Percentiles rank a stretch among this genome's conserved stretches.
phyloP scores from a whole-genome alignment of 92 coral and sea anemone genomes.

The Plumapathes pennacea region DNA sequence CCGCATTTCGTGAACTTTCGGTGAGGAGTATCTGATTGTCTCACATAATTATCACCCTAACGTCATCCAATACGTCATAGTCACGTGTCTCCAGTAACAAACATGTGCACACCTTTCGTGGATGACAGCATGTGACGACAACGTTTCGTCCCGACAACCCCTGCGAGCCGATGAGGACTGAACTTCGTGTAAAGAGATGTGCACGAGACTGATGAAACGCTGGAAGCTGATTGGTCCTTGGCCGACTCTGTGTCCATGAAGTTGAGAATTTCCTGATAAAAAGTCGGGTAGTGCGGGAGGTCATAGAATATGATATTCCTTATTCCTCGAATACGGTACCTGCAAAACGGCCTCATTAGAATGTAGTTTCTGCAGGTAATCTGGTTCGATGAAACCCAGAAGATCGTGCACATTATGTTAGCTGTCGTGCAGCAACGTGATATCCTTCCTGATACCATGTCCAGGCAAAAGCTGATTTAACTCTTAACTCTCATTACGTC shows the following conservation, averaged over 20 bases:
- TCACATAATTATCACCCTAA: too few species aligned
- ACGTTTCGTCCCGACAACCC: constrained; percentile 79
- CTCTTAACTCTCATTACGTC: neutral
- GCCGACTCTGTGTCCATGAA: constrained; percentile 57
- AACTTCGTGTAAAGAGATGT: constrained; percentile 76
- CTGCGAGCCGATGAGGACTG: constrained; percentile 62
- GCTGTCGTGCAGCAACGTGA: too few species aligned
- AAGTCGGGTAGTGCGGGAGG: constrained; percentile 85
- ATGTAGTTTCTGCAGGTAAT: too few species aligned
- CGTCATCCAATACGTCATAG: too few species aligned
- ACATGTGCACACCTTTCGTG: constrained; percentile 76
- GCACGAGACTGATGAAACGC: constrained; percentile 59
- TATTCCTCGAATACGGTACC: constrained; percentile 94
- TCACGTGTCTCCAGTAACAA: constrained; percentile 91
- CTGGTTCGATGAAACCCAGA: too few species aligned
- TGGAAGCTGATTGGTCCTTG: constrained; percentile 22
- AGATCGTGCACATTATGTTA: too few species aligned
- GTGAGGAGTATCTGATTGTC: too few species aligned
- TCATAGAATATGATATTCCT: constrained; percentile 89
- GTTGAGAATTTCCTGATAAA: constrained; percentile 90
- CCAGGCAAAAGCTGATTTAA: neutral
- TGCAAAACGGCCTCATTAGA: constrained; percentile 13
- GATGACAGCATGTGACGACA: constrained; percentile 87
- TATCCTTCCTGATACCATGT: too few species aligned
- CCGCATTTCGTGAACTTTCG: too few species aligned